Evolutionary conservation across 2,113 vertebrate species (phyloP).

Genomic region (Eulacestoma nigropectus): DNA sequence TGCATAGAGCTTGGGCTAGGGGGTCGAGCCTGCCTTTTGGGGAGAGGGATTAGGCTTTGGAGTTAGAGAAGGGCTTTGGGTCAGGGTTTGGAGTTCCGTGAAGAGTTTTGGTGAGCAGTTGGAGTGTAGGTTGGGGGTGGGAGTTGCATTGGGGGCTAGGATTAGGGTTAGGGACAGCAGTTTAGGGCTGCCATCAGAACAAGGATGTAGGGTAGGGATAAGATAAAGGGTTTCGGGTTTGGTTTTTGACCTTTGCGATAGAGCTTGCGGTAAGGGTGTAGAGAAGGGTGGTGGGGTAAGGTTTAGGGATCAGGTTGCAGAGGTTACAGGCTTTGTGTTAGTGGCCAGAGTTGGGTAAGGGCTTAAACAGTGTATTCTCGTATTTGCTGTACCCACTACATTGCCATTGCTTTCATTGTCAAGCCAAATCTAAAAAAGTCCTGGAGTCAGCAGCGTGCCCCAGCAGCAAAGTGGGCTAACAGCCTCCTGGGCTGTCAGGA

Average conservation of each 20-base stretch:
- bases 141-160: not conserved
- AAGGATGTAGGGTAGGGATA: not conserved
- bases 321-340: not conserved
- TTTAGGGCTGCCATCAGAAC: not conserved
- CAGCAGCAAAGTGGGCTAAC: not conserved
- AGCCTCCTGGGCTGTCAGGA: not conserved
- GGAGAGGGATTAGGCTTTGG: not conserved
- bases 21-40: fast-evolving
- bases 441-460: not conserved
- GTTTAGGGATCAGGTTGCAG: not conserved
- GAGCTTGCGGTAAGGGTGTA: not conserved
- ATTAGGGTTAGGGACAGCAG: not conserved
- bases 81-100: not conserved
- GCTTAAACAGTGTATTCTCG: not conserved
- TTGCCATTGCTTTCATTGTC: not conserved
- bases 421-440: not conserved
- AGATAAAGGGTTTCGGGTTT: not conserved
- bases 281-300: not conserved
- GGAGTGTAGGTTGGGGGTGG: too few relatives aligned
- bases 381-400: not conserved
- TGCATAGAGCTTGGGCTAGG: fast-evolving
- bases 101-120: not conserved
- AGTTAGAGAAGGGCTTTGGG: not conserved
- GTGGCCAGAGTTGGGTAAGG: not conserved
- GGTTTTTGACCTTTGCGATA: fast-evolving